Conservation (phyloP, 1,140 invertebrate genomes). For the Lycorma delicatula region DNA sequence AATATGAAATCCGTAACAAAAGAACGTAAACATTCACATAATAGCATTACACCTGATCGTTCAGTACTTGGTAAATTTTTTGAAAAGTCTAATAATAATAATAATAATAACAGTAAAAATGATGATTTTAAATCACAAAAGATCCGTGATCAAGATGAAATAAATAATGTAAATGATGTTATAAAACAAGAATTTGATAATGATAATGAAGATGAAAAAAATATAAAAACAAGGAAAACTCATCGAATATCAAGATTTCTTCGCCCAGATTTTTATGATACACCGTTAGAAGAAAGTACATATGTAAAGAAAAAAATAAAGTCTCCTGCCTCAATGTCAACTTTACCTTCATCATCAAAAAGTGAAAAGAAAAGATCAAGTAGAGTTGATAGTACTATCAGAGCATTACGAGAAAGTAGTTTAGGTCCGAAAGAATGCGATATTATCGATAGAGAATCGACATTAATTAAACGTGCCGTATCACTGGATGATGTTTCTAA, state of each 20-base stretch:
- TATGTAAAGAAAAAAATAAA: constrained; percentile 48
- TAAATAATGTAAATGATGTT: background rate
- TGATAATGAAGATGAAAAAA: background rate
- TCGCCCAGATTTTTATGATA: constrained; percentile 68
- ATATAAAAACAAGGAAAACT: constrained; percentile 1
- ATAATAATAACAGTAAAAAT: no score
- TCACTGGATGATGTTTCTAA: constrained; percentile 54
- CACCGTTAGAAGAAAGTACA: constrained; percentile 57
- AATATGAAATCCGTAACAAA: background rate
- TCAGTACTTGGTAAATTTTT: constrained; percentile 16
- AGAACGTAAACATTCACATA: background rate
- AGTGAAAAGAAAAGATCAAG: constrained; percentile 34
- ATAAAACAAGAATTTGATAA: background rate
- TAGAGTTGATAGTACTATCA: constrained; percentile 26
- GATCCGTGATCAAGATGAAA: no score
- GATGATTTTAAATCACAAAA: no score
- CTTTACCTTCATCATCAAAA: constrained; percentile 17
- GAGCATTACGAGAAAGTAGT: constrained; percentile 45
- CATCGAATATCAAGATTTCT: constrained; percentile 60
- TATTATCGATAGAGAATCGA: constrained; percentile 40
- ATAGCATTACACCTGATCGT: constrained; percentile 3
- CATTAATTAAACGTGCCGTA: constrained; percentile 53
- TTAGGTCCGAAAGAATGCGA: constrained; percentile 14
- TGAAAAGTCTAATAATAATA: no score
- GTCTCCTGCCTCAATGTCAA: constrained; percentile 20